Evolutionary conservation across 2,888 invertebrate genomes (phyloP).

Genomic region (Euphydryas editha): DNA sequence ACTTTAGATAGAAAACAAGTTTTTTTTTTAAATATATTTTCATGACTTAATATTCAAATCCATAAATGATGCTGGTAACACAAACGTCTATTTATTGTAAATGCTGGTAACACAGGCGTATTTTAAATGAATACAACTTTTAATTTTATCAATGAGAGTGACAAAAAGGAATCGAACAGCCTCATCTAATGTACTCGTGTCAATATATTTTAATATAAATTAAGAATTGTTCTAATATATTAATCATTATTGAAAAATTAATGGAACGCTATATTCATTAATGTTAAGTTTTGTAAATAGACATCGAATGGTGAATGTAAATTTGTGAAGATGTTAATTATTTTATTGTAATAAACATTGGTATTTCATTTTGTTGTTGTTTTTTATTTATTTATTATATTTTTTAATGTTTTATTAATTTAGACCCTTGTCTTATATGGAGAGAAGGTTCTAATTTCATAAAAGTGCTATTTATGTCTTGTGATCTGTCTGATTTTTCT

Average conservation of each 20-base stretch:
- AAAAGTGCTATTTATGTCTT: no score
- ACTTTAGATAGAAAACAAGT: not conserved
- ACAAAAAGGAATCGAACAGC: slow-evolving; percentile 2
- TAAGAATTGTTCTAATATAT: slow-evolving; percentile 26
- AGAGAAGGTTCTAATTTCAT: no score
- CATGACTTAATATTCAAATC: no score
- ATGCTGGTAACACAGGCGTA: not conserved
- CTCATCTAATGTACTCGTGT: slow-evolving; percentile 15
- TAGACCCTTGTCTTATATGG: no score
- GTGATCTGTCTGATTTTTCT: no score
- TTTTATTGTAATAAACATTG: slow-evolving; percentile 50
- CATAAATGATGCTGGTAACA: no score
- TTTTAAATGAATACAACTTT: not conserved
- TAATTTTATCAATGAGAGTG: not conserved
- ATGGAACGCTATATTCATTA: slow-evolving; percentile 37
- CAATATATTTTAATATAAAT: slow-evolving; percentile 3
- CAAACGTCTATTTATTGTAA: not conserved
- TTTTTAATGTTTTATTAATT: no score
- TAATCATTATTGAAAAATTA: slow-evolving; percentile 21
- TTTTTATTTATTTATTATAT: slow-evolving; percentile 28
- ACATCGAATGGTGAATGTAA: slow-evolving; percentile 29
- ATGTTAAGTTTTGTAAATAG: slow-evolving; percentile 26
- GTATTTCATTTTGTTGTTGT: slow-evolving; percentile 46
- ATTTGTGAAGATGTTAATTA: slow-evolving; percentile 35
- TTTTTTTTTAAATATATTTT: not conserved